Conservation (phyloP, 2,888 invertebrate species). For the Ophion ellenae region DNA sequence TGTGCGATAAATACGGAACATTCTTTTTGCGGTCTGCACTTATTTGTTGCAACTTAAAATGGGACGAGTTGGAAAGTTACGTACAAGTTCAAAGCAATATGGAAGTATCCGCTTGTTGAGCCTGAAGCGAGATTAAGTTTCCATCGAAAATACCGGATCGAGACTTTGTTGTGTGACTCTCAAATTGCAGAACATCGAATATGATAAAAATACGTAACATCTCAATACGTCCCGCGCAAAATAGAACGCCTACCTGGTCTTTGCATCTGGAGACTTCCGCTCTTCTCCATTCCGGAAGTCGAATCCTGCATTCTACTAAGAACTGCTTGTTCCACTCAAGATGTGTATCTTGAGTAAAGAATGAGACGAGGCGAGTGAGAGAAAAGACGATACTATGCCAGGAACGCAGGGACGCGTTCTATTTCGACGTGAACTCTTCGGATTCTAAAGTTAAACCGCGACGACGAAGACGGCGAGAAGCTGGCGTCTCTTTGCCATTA, state of each 20-base stretch:
- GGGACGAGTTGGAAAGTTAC: neutral
- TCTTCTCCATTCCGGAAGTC: conserved; percentile 13
- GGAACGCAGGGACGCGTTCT: conserved; percentile 79
- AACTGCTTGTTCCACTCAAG: conserved; percentile 48
- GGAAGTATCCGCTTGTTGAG: neutral
- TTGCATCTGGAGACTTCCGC: neutral
- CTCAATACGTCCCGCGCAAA: neutral
- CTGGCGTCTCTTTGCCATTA: conserved; percentile 55
- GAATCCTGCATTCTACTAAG: conserved; percentile 24
- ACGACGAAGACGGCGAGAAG: conserved; percentile 49
- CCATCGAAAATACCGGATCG: neutral
- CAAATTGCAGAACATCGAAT: neutral
- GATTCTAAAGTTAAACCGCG: conserved; percentile 80
- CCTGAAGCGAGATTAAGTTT: neutral
- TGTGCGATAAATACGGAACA: neutral
- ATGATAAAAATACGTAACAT: neutral
- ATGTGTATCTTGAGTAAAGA: conserved; percentile 31
- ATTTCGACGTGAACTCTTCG: conserved; percentile 80
- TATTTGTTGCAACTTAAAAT: neutral
- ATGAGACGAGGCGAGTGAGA: conserved; percentile 24
- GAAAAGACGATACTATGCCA: conserved; percentile 62
- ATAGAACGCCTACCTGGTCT: neutral
- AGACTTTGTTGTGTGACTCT: neutral
- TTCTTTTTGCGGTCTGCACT: neutral
- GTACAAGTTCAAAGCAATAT: neutral